Conservation (phyloP, 2,797 vertebrate species). For the Phalloptychus januarius region DNA sequence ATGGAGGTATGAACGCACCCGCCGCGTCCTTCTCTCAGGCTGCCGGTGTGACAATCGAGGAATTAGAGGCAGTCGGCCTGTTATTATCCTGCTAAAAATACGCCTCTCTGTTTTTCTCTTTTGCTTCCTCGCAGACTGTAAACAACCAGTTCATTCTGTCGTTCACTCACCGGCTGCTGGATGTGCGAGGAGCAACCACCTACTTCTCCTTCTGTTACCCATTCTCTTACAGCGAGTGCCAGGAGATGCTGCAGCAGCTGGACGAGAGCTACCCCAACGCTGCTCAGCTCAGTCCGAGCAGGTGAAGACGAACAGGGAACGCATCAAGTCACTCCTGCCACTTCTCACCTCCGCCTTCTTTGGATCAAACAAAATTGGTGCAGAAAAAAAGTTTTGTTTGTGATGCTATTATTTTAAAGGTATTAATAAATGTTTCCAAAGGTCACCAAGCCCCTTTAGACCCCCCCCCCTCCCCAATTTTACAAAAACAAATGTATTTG, state of each 20-base stretch:
- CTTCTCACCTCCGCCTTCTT: no score
- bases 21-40: background rate
- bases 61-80: conserved; percentile 13
- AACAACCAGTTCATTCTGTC: conserved; percentile 94
- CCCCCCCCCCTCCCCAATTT: no score
- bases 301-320: conserved; percentile 71
- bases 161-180: conserved; percentile 91
- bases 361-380: no score
- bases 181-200: conserved; percentile 88
- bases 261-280: conserved; percentile 85
- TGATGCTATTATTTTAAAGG: no score
- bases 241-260: conserved; percentile 91
- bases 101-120: conserved; percentile 17
- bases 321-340: no score
- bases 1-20: conserved; percentile 81
- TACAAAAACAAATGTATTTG: no score
- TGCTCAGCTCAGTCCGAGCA: conserved; percentile 81
- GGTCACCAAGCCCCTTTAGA: no score
- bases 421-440: no score
- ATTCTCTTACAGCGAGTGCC: conserved; percentile 93
- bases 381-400: no score
- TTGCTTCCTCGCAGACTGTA: conserved; percentile 81
- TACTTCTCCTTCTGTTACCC: conserved; percentile 98
- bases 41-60: conserved; percentile 6
- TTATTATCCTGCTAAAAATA: conserved; percentile 31